A percentile compares a stretch with the other conserved stretches of the same genome.
phyloP scores from a whole-genome alignment of 1,140 invertebrate genomes.

The Sarcophaga peregrina region DNA sequence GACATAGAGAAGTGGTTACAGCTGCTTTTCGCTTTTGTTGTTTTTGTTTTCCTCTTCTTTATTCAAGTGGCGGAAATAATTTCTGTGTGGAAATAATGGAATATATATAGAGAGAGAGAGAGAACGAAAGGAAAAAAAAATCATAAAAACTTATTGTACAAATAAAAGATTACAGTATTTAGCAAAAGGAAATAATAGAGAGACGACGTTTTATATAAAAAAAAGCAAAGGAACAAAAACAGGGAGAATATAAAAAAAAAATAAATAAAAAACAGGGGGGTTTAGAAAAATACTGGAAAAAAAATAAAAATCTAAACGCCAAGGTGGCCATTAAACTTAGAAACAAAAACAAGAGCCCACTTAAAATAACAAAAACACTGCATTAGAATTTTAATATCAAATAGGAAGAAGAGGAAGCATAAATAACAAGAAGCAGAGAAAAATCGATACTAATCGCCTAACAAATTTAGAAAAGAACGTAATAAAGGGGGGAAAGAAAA shows the following conservation, averaged over 20 bases:
- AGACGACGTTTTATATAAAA: background rate
- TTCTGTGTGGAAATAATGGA: slow-evolving; percentile 10
- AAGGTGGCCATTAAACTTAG: no score
- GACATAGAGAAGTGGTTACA: background rate
- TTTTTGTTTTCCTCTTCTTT: background rate
- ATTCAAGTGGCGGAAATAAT: slow-evolving; percentile 22
- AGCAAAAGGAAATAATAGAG: no score
- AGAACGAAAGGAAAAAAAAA: no score
- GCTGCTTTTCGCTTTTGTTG: background rate
- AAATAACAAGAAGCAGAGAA: background rate
- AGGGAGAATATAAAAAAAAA: slow-evolving; percentile 19
- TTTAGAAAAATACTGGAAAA: no score
- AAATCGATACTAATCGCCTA: slow-evolving; percentile 14
- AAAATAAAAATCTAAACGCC: no score
- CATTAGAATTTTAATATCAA: no score
- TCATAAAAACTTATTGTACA: background rate
- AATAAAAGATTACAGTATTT: no score
- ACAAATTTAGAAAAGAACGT: slow-evolving; percentile 9
- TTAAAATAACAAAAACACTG: no score
- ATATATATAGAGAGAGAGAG: background rate
- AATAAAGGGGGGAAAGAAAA: background rate
- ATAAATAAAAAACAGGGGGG: background rate
- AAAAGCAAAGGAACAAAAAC: no score
- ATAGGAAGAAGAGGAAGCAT: no score
- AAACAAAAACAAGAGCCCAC: no score